phyloP scores from a whole-genome alignment of 2,888 invertebrate genomes.

The Sycophila texana region DNA sequence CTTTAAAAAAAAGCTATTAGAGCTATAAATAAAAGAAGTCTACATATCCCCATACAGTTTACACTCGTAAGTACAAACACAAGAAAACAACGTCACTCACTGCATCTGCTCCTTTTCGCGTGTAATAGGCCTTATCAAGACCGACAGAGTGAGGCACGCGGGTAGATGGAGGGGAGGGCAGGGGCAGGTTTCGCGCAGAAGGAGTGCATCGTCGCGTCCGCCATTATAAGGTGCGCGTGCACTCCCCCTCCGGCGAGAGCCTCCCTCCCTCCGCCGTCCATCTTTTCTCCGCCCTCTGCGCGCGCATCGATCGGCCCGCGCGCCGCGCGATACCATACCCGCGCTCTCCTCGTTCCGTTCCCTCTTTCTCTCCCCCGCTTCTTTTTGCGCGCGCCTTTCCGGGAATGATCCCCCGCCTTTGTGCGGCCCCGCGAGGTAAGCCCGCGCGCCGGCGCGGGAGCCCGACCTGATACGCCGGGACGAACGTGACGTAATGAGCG shows the following conservation, averaged over 20 bases:
- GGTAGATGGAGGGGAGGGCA: too few relatives aligned
- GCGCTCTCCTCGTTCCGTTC: too few relatives aligned
- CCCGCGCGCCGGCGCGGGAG: neutral
- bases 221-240: conserved; percentile 40
- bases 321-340: too few relatives aligned
- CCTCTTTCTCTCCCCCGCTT: conserved; percentile 52
- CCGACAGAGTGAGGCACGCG: neutral
- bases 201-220: conserved; percentile 41
- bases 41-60: too few relatives aligned
- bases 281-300: conserved; percentile 54
- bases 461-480: neutral
- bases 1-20: too few relatives aligned
- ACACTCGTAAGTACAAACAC: neutral
- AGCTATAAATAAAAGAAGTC: too few relatives aligned
- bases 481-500: too few relatives aligned
- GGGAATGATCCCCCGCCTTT: conserved; percentile 61
- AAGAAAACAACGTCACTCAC: neutral
- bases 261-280: conserved; percentile 35
- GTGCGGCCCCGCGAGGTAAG: conserved; percentile 39
- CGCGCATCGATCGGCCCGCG: conserved; percentile 58
- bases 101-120: too few relatives aligned
- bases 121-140: too few relatives aligned
- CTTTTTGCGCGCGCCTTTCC: conserved; percentile 60
- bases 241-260: conserved; percentile 23
- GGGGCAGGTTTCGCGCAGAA: neutral